A percentile compares a stretch with the other conserved stretches of the same genome.
Conservation (phyloP, 2,888 invertebrate genomes). For the Nasonia oneida region DNA sequence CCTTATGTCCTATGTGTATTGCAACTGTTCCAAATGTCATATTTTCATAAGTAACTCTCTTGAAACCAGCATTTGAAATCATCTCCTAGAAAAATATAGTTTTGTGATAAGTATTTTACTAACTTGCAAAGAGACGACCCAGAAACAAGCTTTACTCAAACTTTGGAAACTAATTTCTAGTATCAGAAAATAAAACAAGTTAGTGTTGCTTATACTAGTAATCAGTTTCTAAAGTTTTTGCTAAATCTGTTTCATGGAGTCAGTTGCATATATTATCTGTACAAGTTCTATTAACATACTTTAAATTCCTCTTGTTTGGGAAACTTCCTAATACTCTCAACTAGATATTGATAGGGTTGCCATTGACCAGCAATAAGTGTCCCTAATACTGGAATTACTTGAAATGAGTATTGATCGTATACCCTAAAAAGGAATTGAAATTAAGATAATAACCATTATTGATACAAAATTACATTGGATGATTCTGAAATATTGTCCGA, state of each 20-base stretch:
- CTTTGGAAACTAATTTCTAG: background rate
- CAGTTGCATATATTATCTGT: background rate
- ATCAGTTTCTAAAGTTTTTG: too few relatives aligned
- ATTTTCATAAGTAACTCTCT: slow-evolving; percentile 93
- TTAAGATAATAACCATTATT: slow-evolving; percentile 10
- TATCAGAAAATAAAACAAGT: too few relatives aligned
- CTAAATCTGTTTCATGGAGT: too few relatives aligned
- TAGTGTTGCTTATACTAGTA: too few relatives aligned
- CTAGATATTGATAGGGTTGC: slow-evolving; percentile 98
- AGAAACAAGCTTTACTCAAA: background rate
- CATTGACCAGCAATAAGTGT: slow-evolving; percentile 96
- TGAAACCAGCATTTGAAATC: slow-evolving; percentile 95
- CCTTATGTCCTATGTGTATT: slow-evolving; percentile 97
- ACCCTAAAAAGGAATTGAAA: slow-evolving; percentile 81
- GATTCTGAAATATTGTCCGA: background rate
- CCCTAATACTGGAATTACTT: slow-evolving; percentile 98
- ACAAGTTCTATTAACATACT: slow-evolving; percentile 65
- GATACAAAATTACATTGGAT: slow-evolving; percentile 19
- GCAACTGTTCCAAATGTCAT: slow-evolving; percentile 94
- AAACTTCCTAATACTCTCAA: slow-evolving; percentile 98
- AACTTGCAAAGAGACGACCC: too few relatives aligned
- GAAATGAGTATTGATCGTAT: slow-evolving; percentile 98
- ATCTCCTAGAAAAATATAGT: slow-evolving; percentile 81
- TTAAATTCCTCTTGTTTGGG: slow-evolving; percentile 88
- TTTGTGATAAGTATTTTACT: background rate